Evolutionary conservation across 2,888 invertebrate species (phyloP), one percentile per base, ranked within the genome.

Genomic region (Formica aserva): DNA sequence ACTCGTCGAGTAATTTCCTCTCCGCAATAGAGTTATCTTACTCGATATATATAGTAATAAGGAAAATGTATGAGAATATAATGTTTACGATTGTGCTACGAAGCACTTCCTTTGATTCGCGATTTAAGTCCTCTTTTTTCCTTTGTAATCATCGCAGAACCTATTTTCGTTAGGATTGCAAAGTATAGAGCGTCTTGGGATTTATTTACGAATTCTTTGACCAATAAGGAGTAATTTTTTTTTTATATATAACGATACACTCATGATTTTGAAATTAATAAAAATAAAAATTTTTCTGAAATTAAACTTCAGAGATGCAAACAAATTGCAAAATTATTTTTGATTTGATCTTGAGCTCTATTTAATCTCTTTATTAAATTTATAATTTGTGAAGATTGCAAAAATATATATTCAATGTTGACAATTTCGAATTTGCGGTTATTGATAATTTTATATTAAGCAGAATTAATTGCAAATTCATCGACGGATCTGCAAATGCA

Each of bases 61-160:
- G 48, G 65, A 38, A 26, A 77, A 77, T 66, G n/a, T 29, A 15
- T 1, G n/a, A 18, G 26, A 26, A 41, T 52, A 52, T 76, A 48
- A 77, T 4, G 55, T 32, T 55, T 32, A 22, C 26, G 26, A 77
- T 66, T 66, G 32, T 5, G 52, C 66, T 35, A 18, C 13, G 29
- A 77, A 66, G 41, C 55, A 67, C 29, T 66, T 66, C 15, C 66
- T 77, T 77, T 67, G 26, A 38, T 6, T 66, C 55, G 41, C 29
- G n/a, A 55, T 66, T 57, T 29, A n/a, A n/a, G 0, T 15, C 18
- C 15, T 5, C 22, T 66, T 41, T 76, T 63, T 29, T 41, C 26
- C 26, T 15, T 29, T 13, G 29, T 55, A 57, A 13, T 66, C 55
- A 9, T n/a, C n/a, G 15, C 9, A 22, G 55, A 26, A 55, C 26